Percentiles rank a stretch among this genome's conserved stretches.
These are phyloP conservation scores for Mesoclemmys tuberculata DNA, from an alignment of 2,113 vertebrate genomes.

Conservation along the genomic window DNA sequence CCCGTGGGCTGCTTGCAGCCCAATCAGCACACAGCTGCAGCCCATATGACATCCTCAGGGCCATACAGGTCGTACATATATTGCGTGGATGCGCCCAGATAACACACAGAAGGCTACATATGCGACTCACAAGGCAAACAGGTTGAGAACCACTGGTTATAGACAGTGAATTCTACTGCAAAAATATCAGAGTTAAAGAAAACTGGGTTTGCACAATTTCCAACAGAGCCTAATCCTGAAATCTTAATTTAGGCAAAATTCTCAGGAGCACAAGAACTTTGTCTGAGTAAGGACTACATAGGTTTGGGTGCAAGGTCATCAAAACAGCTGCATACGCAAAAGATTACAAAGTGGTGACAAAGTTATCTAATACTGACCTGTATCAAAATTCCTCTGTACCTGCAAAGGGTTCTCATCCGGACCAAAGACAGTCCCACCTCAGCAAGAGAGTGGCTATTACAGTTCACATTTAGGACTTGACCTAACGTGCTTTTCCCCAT, in stretches of 20 bases:
- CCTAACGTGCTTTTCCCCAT: not conserved
- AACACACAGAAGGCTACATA: too few species aligned
- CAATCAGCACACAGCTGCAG: too few species aligned
- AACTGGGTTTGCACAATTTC: not conserved
- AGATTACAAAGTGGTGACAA: not conserved
- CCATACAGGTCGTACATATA: too few species aligned
- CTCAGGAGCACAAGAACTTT: not conserved
- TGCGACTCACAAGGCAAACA: too few species aligned
- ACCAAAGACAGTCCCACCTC: not conserved
- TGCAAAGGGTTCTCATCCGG: not conserved
- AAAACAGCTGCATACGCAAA: not conserved
- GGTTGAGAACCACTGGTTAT: too few species aligned
- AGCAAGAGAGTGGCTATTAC: not conserved
- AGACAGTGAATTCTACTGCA: not conserved
- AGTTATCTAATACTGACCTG: not conserved
- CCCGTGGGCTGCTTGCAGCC: too few species aligned
- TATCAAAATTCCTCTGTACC: not conserved
- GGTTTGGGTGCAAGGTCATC: not conserved
- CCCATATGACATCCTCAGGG: too few species aligned
- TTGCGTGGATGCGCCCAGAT: too few species aligned
- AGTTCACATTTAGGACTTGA: not conserved
- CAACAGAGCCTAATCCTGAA: not conserved
- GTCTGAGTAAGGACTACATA: fast-evolving
- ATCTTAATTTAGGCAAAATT: not conserved
- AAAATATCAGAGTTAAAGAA: not conserved